These are phyloP conservation scores for Coremacera marginata DNA, from an alignment of 2,888 invertebrate genomes.

Conservation along the genomic window DNA sequence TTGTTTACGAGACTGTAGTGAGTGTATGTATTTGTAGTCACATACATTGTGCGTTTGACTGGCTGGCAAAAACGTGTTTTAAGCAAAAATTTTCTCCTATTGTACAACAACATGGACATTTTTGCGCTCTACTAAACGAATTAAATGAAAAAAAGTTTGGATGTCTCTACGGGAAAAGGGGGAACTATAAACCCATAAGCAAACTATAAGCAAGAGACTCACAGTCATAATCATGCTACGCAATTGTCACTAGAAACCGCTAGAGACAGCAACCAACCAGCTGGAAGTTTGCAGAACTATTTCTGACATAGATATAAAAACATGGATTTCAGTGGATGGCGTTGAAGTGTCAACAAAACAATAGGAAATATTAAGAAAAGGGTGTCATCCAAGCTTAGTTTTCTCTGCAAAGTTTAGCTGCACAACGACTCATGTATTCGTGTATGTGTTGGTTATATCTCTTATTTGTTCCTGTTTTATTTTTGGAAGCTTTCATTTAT, in stretches of 20 bases:
- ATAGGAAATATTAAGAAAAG: not conserved
- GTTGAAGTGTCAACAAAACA: not conserved
- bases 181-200: too few relatives aligned
- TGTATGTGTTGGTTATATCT: not conserved
- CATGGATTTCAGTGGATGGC: not conserved
- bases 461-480: too few relatives aligned
- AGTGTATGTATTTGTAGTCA: not conserved
- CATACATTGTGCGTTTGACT: not conserved
- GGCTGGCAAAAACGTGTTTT: constrained; percentile 4
- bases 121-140: constrained; percentile 65
- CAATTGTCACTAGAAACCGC: not conserved
- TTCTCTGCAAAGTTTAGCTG: not conserved
- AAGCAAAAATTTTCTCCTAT: not conserved
- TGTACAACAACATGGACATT: constrained; percentile 58
- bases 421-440: not conserved
- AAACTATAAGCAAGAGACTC: not conserved
- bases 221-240: not conserved
- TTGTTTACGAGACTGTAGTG: not conserved
- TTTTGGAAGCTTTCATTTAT: too few relatives aligned
- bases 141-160: constrained; percentile 56
- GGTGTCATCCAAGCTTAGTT: too few relatives aligned
- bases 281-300: not conserved
- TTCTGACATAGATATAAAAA: constrained; percentile 1
- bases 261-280: not conserved
- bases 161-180: not conserved